Conservation (phyloP, 2,888 invertebrate species). For the Brenthis daphne region DNA sequence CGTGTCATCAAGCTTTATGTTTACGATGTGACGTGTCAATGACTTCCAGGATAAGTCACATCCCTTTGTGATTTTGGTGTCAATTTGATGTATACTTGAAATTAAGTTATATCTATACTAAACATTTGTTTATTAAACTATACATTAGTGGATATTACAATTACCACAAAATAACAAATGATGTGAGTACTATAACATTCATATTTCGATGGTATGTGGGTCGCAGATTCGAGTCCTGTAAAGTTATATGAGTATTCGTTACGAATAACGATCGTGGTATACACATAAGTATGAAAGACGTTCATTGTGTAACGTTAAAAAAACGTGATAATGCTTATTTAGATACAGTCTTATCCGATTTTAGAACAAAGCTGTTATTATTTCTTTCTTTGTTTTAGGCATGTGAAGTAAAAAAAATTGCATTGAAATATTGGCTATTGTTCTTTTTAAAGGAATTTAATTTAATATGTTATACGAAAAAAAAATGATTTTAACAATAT, state of each 20-base stretch:
- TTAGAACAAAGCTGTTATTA: constrained; percentile 10
- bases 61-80: constrained; percentile 35
- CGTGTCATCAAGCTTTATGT: constrained; percentile 54
- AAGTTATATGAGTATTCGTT: no score
- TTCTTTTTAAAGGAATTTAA: neutral
- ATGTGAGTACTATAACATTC: no score
- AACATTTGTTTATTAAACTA: neutral
- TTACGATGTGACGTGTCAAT: constrained; percentile 61
- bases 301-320: neutral
- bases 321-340: neutral
- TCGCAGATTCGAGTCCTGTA: no score
- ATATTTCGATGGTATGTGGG: no score
- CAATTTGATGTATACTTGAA: neutral
- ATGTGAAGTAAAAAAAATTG: constrained; percentile 3
- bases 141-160: no score
- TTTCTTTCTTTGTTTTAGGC: constrained; percentile 13
- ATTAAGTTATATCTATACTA: neutral
- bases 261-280: no score
- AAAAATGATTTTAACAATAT: constrained; percentile 11
- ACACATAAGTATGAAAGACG: no score
- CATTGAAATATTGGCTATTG: neutral
- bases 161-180: no score
- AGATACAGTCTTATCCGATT: neutral
- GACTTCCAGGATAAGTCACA: constrained; percentile 58
- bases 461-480: neutral